Evolutionary conservation across 2,888 invertebrate species (phyloP), one percentile per base, ranked within the genome.

Genomic region (Pseudeuparius sepicola): DNA sequence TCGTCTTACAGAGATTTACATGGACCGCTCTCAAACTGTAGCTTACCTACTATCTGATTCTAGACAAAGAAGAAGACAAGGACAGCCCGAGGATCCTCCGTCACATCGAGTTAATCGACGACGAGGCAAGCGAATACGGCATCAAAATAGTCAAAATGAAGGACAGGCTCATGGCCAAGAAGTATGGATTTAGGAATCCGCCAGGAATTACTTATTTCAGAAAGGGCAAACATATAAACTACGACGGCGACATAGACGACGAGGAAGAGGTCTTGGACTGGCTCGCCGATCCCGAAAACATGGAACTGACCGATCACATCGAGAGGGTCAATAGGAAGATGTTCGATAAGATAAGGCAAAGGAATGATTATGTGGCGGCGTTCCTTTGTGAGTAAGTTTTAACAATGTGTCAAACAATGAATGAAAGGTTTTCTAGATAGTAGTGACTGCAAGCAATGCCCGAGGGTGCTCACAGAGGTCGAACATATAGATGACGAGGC

Each of bases 401-500:
- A 20, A 6, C 20, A 20, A 20, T 20, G 6, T 20, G 20, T 20
- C 6, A 20, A n/a, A 6, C 20, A 7, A 6, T n/a, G 20, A 20
- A 20, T 20, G 6, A 39, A 14, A 32, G 34, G 30, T 43, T 39
- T 75, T 75, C 65, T 68, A 90, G 90, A 89, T 69, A 88, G 88
- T 71, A 85, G 85, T 70, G 89, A 90, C 66, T 90, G 90, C 68
- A 90, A 89, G 64, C 90, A 90, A 63, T 92, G 90, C 59, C 84
- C 85, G 47, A 75, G 82, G 57, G 90, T 90, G 14, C 68, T 90
- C 48, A 71, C 75, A 20, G 89, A 89, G 61, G 82, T 90, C 45
- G 90, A 90, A 55, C 88, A 89, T 59, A 92, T 92, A 48, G 92
- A 92, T 53, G 92, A 92, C 54, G 92, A 92, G 47, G 90, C 89